Evolutionary conservation across 2,797 vertebrate species (phyloP).

Genomic region (Macroramphosus scolopax): DNA sequence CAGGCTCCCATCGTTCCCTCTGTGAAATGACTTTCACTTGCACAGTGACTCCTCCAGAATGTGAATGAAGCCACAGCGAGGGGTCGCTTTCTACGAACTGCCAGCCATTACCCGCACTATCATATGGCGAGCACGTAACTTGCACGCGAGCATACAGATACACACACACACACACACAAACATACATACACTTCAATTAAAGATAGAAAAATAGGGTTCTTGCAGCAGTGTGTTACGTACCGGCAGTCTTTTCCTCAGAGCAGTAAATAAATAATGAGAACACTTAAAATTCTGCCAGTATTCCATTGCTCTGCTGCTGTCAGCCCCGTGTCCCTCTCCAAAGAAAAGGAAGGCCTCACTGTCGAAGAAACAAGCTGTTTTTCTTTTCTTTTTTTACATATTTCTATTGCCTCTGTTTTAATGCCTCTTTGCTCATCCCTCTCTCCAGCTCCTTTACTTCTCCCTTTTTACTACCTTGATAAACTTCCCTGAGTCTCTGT

Average conservation of each 20-base stretch:
- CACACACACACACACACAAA: not conserved
- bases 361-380: slow-evolving; percentile 19
- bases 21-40: slow-evolving; percentile 53
- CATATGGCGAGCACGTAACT: no score
- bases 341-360: slow-evolving; percentile 26
- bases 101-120: slow-evolving; percentile 23
- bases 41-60: slow-evolving; percentile 49
- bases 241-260: slow-evolving; percentile 42
- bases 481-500: slow-evolving; percentile 18
- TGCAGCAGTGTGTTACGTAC: slow-evolving; percentile 52
- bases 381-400: slow-evolving; percentile 19
- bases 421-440: slow-evolving; percentile 5
- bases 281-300: slow-evolving; percentile 76
- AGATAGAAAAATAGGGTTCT: slow-evolving; percentile 20
- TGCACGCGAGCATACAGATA: no score
- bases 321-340: slow-evolving; percentile 22
- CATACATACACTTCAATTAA: not conserved
- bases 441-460: slow-evolving; percentile 6
- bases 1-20: slow-evolving; percentile 39
- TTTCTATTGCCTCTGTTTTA: slow-evolving; percentile 23
- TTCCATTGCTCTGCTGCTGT: slow-evolving; percentile 34
- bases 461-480: slow-evolving; percentile 19
- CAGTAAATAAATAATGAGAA: slow-evolving; percentile 82
- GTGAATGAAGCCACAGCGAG: slow-evolving; percentile 55
- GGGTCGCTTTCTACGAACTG: slow-evolving; percentile 24